phyloP scores from a whole-genome alignment of 2,888 invertebrate genomes.

The Nycteola revayana region DNA sequence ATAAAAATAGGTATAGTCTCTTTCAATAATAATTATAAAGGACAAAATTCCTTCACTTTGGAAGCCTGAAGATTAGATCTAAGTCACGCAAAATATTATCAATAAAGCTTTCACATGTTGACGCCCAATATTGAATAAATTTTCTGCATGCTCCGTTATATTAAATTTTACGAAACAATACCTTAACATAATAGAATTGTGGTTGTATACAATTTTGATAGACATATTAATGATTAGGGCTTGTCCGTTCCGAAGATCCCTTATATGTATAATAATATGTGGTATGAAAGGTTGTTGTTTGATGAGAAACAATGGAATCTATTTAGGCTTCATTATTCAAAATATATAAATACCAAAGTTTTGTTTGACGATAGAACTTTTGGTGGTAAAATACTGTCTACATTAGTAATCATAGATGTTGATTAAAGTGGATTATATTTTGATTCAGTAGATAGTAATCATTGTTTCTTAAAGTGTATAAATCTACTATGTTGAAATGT shows the following conservation, averaged over 20 bases:
- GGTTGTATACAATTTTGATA: constrained; percentile 21
- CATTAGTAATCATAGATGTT: no score
- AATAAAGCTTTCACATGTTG: constrained; percentile 31
- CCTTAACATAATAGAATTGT: constrained; percentile 32
- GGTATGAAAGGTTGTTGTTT: constrained; percentile 3
- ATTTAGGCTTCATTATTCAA: no score
- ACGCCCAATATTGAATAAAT: constrained; percentile 41
- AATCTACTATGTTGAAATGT: no score
- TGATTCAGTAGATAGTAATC: no score
- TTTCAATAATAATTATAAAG: constrained; percentile 34
- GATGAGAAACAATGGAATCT: no score
- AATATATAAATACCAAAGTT: no score
- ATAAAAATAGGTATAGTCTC: constrained; percentile 23
- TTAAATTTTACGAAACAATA: constrained; percentile 45
- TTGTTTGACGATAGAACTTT: no score
- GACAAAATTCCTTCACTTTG: constrained; percentile 22
- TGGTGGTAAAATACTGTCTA: no score
- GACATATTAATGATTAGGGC: constrained; percentile 20
- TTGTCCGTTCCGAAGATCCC: background rate
- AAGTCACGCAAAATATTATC: constrained; percentile 37
- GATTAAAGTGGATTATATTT: no score
- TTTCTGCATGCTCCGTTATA: constrained; percentile 27
- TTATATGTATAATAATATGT: constrained; percentile 1
- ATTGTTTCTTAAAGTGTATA: no score
- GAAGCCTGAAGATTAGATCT: constrained; percentile 26